Conservation (phyloP, 2,888 invertebrate species). For the Stenolophus ochropezus region DNA sequence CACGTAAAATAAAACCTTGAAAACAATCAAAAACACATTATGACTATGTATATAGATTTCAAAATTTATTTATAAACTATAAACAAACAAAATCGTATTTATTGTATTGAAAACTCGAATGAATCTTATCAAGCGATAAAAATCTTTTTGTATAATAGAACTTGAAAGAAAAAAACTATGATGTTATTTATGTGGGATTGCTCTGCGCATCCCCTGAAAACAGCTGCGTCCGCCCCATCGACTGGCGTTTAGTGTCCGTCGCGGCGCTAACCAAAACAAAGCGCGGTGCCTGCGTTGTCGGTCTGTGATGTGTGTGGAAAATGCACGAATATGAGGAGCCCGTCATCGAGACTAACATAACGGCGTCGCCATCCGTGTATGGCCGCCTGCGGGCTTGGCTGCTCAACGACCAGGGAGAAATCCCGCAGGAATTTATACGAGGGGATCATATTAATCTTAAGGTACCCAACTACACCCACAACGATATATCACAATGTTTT, state of each 20-base stretch:
- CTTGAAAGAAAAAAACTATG: too few relatives aligned
- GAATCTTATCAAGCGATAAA: conserved; percentile 15
- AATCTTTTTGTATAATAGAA: neutral
- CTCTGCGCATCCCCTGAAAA: conserved; percentile 35
- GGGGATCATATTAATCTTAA: conserved; percentile 67
- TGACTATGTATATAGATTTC: too few relatives aligned
- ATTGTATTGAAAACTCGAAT: conserved; percentile 4
- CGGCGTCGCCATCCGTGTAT: conserved; percentile 67
- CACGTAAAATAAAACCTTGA: too few relatives aligned
- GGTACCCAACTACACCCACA: conserved; percentile 62
- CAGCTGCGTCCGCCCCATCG: conserved; percentile 22
- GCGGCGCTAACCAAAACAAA: neutral
- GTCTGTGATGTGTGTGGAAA: conserved; percentile 20
- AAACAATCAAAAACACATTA: too few relatives aligned
- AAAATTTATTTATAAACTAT: neutral
- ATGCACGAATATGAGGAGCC: conserved; percentile 67
- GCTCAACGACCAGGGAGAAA: conserved; percentile 65
- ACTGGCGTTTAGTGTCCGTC: neutral
- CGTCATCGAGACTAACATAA: conserved; percentile 62
- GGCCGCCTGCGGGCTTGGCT: conserved; percentile 68
- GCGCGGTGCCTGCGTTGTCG: neutral
- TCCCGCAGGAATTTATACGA: conserved; percentile 65
- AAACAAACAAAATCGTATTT: neutral
- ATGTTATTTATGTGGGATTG: too few relatives aligned
- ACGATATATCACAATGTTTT: neutral